A percentile compares a stretch with the other conserved stretches of the same genome.
Evolutionary conservation across 2,113 vertebrate species (phyloP).

Genomic region (Catagonus wagneri): DNA sequence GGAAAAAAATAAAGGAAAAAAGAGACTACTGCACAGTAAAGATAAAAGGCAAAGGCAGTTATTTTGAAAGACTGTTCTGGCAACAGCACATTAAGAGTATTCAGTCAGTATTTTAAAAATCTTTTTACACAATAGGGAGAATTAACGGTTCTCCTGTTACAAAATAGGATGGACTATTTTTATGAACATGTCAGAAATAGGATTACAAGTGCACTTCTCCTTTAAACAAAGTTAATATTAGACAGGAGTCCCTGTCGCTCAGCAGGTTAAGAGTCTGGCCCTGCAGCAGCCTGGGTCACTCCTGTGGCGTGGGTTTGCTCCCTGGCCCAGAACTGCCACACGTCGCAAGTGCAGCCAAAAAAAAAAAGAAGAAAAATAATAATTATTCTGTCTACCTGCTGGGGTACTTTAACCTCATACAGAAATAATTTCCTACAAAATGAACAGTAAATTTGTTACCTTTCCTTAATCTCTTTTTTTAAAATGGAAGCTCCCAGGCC

Average conservation of each 20-base stretch:
- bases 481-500: too few relatives aligned
- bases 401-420: not conserved
- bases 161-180: not conserved
- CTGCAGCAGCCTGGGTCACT: too few relatives aligned
- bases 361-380: too few relatives aligned
- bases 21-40: not conserved
- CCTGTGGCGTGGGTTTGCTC: too few relatives aligned
- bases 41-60: not conserved
- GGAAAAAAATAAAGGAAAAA: not conserved
- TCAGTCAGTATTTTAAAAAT: not conserved
- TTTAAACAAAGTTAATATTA: not conserved
- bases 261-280: too few relatives aligned
- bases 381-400: not conserved
- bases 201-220: not conserved
- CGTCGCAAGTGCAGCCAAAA: too few relatives aligned
- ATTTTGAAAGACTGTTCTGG: not conserved
- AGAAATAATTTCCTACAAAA: constrained; percentile 2
- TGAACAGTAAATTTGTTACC: not conserved
- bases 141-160: not conserved
- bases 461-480: not conserved
- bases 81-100: not conserved
- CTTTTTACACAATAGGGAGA: not conserved
- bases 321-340: too few relatives aligned
- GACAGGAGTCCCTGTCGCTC: not conserved
- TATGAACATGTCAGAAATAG: not conserved